Percentiles rank a stretch among this genome's conserved stretches.
phyloP scores from a whole-genome alignment of 1,140 invertebrate genomes.

The Dendrolimus punctatus region DNA sequence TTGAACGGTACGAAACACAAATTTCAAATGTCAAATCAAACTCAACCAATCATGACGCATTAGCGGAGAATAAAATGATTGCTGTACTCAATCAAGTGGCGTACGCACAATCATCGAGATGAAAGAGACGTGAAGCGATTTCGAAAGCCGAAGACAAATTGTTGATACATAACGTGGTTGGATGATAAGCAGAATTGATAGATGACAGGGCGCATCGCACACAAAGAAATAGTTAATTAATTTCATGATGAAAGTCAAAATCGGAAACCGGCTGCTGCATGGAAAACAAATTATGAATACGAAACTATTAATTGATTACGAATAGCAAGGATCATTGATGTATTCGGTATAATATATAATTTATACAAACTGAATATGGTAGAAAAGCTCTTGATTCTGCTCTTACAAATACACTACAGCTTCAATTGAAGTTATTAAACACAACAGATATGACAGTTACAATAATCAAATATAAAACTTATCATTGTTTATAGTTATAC shows the following conservation, averaged over 20 bases:
- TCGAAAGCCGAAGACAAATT: slow-evolving; percentile 51
- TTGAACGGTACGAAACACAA: neutral
- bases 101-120: slow-evolving; percentile 28
- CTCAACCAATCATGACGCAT: slow-evolving; percentile 2
- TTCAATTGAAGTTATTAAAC: too few species aligned
- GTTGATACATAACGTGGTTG: slow-evolving; percentile 28
- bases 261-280: slow-evolving; percentile 12
- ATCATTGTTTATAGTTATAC: too few species aligned
- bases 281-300: slow-evolving; percentile 31
- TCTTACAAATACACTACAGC: too few species aligned
- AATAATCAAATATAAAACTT: too few species aligned
- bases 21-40: slow-evolving; percentile 4
- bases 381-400: too few species aligned
- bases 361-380: too few species aligned
- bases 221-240: slow-evolving; percentile 63
- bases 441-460: too few species aligned
- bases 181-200: slow-evolving; percentile 58
- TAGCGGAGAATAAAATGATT: slow-evolving; percentile 4
- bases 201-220: slow-evolving; percentile 51
- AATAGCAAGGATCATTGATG: neutral
- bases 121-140: slow-evolving; percentile 40
- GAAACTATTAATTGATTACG: slow-evolving; percentile 15
- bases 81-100: slow-evolving; percentile 19
- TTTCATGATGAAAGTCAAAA: slow-evolving; percentile 46
- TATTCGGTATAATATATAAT: slow-evolving; percentile 1